phyloP scores from a whole-genome alignment of 2,888 invertebrate genomes.

The Aspidiotus destructor region DNA sequence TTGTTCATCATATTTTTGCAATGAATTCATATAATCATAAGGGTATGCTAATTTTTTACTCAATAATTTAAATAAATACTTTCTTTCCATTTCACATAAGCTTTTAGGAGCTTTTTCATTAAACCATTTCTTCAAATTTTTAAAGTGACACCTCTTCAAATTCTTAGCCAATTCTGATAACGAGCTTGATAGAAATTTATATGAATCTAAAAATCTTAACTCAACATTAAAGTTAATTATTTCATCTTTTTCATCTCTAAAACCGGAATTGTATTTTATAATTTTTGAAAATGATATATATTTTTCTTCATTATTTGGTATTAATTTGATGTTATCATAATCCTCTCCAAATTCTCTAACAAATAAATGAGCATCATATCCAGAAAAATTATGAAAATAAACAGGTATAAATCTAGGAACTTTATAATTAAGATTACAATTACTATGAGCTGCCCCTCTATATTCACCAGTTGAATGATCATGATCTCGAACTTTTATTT shows the following conservation, averaged over 20 bases:
- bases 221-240: constrained; percentile 10
- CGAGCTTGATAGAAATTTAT: constrained; percentile 12
- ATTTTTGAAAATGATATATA: constrained; percentile 40
- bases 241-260: constrained; percentile 10
- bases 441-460: constrained; percentile 18
- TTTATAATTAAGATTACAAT: constrained; percentile 26
- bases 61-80: constrained; percentile 4
- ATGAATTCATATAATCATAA: constrained; percentile 12
- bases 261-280: constrained; percentile 1
- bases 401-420: constrained; percentile 24
- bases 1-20: background rate
- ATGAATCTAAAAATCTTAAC: constrained; percentile 17
- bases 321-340: constrained; percentile 32
- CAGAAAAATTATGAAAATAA: constrained; percentile 19
- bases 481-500: constrained; percentile 35
- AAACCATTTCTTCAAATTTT: constrained; percentile 5
- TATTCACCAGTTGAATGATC: constrained; percentile 22
- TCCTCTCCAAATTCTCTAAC: constrained; percentile 14
- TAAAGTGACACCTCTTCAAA: background rate
- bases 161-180: constrained; percentile 1
- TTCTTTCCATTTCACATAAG: constrained; percentile 5
- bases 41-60: constrained; percentile 2
- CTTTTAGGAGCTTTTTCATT: background rate
- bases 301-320: constrained; percentile 40
- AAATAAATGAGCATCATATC: constrained; percentile 7